Conservation (phyloP, 2,888 invertebrate species). For the Trissolcus brochymenae region DNA sequence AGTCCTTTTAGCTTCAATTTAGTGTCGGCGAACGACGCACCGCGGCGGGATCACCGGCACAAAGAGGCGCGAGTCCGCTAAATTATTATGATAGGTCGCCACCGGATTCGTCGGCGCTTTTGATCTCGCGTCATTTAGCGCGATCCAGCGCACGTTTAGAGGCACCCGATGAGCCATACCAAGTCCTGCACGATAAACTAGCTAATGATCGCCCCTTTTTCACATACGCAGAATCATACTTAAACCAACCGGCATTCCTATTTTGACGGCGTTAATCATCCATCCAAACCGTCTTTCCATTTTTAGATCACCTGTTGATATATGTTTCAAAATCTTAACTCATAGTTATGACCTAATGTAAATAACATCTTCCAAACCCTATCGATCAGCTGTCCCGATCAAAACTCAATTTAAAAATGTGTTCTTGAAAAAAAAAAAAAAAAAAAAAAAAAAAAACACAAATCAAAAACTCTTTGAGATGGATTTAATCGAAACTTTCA, state of each 20-base stretch:
- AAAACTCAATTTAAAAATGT: too few relatives aligned
- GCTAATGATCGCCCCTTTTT: constrained; percentile 57
- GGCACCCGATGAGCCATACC: constrained; percentile 57
- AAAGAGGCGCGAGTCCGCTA: constrained; percentile 76
- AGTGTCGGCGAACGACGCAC: constrained; percentile 60
- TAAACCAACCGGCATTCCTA: constrained; percentile 35
- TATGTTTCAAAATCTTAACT: background rate
- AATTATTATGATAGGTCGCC: constrained; percentile 77
- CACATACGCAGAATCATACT: constrained; percentile 52
- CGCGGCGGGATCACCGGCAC: constrained; percentile 66
- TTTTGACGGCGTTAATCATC: constrained; percentile 43
- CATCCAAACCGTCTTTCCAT: background rate
- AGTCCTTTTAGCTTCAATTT: constrained; percentile 71
- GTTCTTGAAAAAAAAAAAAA: too few relatives aligned
- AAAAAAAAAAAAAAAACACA: too few relatives aligned
- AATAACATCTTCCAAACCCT: background rate
- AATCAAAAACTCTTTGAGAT: too few relatives aligned
- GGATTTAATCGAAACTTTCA: too few relatives aligned
- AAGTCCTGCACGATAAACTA: constrained; percentile 49
- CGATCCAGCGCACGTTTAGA: constrained; percentile 74
- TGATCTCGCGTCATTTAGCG: constrained; percentile 75
- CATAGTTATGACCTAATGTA: background rate
- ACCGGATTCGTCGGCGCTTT: constrained; percentile 75
- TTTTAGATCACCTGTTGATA: constrained; percentile 33
- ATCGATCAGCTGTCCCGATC: too few relatives aligned